Percentiles rank a stretch among this genome's conserved stretches.
phyloP scores from a whole-genome alignment of 2,888 invertebrate species.

The Eristalis intricaria region DNA sequence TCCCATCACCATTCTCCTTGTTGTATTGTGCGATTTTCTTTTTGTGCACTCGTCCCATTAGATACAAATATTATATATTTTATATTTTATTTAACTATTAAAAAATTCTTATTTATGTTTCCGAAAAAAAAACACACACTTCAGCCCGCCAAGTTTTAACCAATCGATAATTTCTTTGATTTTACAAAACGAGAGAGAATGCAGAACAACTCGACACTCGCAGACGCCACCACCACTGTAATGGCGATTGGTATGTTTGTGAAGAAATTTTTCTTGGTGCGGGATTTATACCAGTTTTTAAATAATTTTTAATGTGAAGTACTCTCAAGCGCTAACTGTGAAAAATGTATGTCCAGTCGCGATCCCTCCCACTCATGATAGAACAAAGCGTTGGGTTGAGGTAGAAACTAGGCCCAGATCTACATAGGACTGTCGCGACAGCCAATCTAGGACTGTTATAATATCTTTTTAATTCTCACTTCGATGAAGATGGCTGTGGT shows the following conservation, averaged over 20 bases:
- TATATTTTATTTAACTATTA: conserved; percentile 52
- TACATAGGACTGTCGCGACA: too few relatives aligned
- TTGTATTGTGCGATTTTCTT: conserved; percentile 76
- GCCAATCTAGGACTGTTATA: too few relatives aligned
- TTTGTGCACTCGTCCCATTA: conserved; percentile 78
- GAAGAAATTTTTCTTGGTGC: not conserved
- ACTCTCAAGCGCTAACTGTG: not conserved
- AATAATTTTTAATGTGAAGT: not conserved
- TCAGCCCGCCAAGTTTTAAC: conserved; percentile 67
- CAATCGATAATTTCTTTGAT: conserved; percentile 68
- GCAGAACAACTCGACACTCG: conserved; percentile 32
- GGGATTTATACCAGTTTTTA: conserved; percentile 44
- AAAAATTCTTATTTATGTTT: conserved; percentile 57
- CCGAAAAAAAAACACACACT: conserved; percentile 47
- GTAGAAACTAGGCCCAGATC: too few relatives aligned
- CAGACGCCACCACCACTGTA: conserved; percentile 62
- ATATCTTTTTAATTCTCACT: too few relatives aligned
- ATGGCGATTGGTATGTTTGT: conserved; percentile 66
- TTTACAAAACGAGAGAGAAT: conserved; percentile 49
- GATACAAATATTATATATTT: not conserved
- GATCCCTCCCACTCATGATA: too few relatives aligned
- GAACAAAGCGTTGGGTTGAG: too few relatives aligned
- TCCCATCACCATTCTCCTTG: conserved; percentile 74
- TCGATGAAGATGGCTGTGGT: not conserved
- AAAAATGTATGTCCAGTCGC: too few relatives aligned